Evolutionary conservation across 2,113 vertebrate genomes (phyloP).

Genomic region (Rhodinocichla rosea): DNA sequence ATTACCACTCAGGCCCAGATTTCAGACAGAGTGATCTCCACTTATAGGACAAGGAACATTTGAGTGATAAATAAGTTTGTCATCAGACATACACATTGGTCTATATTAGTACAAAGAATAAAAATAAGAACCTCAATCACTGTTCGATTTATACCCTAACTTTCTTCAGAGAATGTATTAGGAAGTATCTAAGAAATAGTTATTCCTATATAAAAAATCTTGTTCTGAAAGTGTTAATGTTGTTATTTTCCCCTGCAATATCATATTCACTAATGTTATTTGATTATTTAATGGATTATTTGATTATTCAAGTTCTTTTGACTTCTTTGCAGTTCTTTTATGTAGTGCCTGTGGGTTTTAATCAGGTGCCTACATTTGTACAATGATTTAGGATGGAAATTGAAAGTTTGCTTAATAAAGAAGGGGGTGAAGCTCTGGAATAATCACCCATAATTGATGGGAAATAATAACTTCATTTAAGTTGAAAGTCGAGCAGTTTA

Average conservation of each 20-base stretch:
- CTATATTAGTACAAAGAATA: neutral
- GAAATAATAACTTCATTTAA: neutral
- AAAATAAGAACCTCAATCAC: neutral
- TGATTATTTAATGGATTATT: neutral
- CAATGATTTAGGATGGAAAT: neutral
- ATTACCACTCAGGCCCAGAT: neutral
- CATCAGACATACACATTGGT: neutral
- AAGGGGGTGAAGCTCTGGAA: neutral
- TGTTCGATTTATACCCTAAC: neutral
- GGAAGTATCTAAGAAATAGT: neutral
- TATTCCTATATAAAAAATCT: neutral
- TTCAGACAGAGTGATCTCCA: neutral
- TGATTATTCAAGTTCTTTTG: neutral
- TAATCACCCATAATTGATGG: neutral
- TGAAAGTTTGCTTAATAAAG: neutral
- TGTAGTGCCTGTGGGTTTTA: neutral
- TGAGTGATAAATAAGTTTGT: neutral
- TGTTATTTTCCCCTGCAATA: neutral
- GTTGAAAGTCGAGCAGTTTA: neutral
- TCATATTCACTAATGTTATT: neutral
- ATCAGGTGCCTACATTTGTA: neutral
- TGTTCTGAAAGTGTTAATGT: neutral
- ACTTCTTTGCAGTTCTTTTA: neutral
- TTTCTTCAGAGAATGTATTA: neutral
- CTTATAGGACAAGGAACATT: neutral